Base-by-base conservation (phyloP, 2,797 vertebrate genomes). In the Mionectes olivaceus region DNA sequence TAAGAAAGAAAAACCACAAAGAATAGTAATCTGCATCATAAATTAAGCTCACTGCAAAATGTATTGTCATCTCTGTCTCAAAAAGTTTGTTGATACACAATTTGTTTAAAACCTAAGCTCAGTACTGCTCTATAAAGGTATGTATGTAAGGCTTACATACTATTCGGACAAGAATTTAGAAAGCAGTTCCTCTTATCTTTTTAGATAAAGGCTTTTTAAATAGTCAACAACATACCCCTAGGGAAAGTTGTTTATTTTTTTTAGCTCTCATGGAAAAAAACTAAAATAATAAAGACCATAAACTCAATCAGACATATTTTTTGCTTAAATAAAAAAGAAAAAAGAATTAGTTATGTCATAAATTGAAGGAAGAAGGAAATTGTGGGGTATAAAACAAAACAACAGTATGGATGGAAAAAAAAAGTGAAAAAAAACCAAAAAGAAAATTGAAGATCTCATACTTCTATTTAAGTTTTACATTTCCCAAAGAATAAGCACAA, bases 1-100 rank as follows among this genome's bases (percentile, higher is more conserved):
- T 1, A 41, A 25, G 19, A 44, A 73, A 84, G 11, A 70, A 75
- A 80, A 85, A 76, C 39, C 3, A 19, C 3, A 64, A 75, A 71
- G 15, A 65, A 9, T 53, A 61, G 46, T 65, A 52, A 23, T 65
- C 79, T 55, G 68, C 25, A 76, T 28, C 18, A 25, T 13, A 55
- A 87, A 75, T 33, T 49, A 79, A 87, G 74, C 10, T 1, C 16
- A 33, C 15, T 57, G 28, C 4, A 71, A 82, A 56, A 39, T 8
- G 3, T 19, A n/a, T 5, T 47, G 10, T 35, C 1, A 0, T 27
- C 4, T 30, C 22, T n/a, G 10, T 28, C 10, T 49, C 25, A 87
- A 35, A 35, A 50, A 67, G 9, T 21, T 44, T n/a, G 2, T 1
- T 13, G 5, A 76, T n/a, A 2, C 16, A 49, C 9, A 52, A n/a